Conservation (phyloP, 2,113 vertebrate species). For the Cygnus buccinator region DNA sequence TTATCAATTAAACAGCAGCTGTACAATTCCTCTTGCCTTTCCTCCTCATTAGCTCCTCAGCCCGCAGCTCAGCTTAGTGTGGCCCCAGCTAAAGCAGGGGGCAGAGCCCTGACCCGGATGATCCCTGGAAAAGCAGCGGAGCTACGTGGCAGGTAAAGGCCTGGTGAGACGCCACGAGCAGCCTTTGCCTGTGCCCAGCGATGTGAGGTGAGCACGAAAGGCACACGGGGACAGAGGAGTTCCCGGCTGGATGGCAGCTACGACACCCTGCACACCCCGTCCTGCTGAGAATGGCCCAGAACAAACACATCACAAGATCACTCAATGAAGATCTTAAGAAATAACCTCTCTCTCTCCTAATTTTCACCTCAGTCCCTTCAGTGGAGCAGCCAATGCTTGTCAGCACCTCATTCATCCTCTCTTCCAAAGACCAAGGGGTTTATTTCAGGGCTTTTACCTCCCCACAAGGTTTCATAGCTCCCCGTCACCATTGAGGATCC, state of each 20-base stretch:
- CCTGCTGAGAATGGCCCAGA: neutral
- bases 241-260: neutral
- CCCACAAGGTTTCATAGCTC: neutral
- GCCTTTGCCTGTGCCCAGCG: no score
- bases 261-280: no score
- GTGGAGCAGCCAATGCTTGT: neutral
- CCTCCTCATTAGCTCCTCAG: neutral
- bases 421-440: neutral
- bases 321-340: neutral
- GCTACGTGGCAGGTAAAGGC: neutral
- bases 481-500: neutral
- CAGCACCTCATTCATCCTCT: neutral
- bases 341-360: neutral
- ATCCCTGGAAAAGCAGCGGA: neutral
- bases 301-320: neutral
- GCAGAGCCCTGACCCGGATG: neutral
- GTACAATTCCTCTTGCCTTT: neutral
- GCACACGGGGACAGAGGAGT: neutral
- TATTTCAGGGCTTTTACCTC: neutral
- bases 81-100: neutral
- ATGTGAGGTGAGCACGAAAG: rapidly evolving
- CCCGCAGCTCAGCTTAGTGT: neutral
- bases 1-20: neutral
- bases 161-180: neutral
- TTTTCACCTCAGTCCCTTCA: neutral